These are phyloP conservation scores for Drosophila parabipectinata DNA, from an alignment of 1,140 invertebrate species.

Conservation along the genomic window DNA sequence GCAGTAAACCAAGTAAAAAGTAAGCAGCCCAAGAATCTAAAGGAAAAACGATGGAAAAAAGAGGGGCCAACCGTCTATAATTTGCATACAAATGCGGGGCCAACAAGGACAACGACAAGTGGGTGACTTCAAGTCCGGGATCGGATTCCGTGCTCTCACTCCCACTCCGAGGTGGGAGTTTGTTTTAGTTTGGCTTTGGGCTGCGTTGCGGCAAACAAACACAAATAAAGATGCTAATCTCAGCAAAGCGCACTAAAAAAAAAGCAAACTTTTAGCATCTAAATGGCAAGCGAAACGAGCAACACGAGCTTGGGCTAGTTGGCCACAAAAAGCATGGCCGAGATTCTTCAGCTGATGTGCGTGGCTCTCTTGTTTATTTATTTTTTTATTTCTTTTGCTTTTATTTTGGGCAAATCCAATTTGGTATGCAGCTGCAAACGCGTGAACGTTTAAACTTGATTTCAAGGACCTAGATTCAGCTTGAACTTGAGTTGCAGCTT, in stretches of 20 bases:
- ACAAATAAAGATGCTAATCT: slow-evolving; percentile 83
- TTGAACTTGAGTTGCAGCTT: slow-evolving; percentile 23
- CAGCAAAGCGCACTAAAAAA: slow-evolving; percentile 63
- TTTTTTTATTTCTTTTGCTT: slow-evolving; percentile 22
- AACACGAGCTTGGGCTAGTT: slow-evolving; percentile 40
- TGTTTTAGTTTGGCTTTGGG: slow-evolving; percentile 49
- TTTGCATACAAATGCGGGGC: slow-evolving; percentile 79
- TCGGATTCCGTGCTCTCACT: slow-evolving; percentile 35
- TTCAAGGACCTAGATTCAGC: slow-evolving; percentile 38
- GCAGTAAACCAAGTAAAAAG: slow-evolving; percentile 44
- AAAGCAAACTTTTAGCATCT: slow-evolving; percentile 5
- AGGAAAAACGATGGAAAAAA: slow-evolving; percentile 48
- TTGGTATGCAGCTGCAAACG: slow-evolving; percentile 71
- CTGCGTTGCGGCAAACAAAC: slow-evolving; percentile 71
- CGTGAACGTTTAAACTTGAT: slow-evolving; percentile 74
- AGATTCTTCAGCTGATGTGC: slow-evolving; percentile 54
- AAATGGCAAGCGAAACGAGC: slow-evolving; percentile 51
- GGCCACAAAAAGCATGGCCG: slow-evolving; percentile 44
- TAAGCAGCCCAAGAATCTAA: slow-evolving; percentile 32
- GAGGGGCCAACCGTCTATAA: slow-evolving; percentile 73
- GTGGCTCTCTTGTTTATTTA: slow-evolving; percentile 36
- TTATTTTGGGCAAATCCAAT: slow-evolving; percentile 57
- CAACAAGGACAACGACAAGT: slow-evolving; percentile 50
- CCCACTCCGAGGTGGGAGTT: slow-evolving; percentile 28
- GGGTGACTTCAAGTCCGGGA: slow-evolving; percentile 53